Base-by-base conservation (phyloP, 2,113 vertebrate species). In the Terrapene triunguis region DNA sequence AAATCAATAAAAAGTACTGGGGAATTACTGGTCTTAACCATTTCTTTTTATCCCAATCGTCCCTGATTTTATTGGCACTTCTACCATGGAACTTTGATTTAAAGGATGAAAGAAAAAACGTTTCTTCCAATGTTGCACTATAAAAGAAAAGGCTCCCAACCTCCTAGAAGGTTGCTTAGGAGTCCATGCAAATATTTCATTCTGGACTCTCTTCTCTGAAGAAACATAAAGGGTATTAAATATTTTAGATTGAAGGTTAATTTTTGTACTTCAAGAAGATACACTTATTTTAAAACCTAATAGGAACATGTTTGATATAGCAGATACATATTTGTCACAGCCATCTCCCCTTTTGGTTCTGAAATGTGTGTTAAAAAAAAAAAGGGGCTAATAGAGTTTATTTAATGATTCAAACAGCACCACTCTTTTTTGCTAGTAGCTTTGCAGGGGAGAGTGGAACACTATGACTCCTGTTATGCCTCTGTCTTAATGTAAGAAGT, bases 211-310 rank as follows among this genome's bases (percentile, higher is more conserved):
- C 10, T 22, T 2, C 74, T 44, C 21, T 87, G 51, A 89, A 84
- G 59, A n/a, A 55, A 1, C 5, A 69, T 89, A 38, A n/a, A 21
- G 4, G 8, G 35, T 21, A n/a, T 21, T 69, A n/a, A 38, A 19
- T 38, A n/a, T 94, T 93, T 89, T 81, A 84, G 59, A 35, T 22
- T 82, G 47, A 94, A 96, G 88, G 44, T 35, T 12, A 54, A 80
- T 81, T 90, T 85, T 57, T 54, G 51, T 38, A 62, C 69, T 42
- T 76, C 62, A 59, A 81, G 24, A 94, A 81, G 3, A 69, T n/a
- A n/a, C n/a, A n/a, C n/a, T n/a, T n/a, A n/a, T n/a, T n/a, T n/a
- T n/a, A n/a, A n/a, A n/a, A n/a, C n/a, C n/a, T n/a, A n/a, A n/a
- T n/a, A n/a, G n/a, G n/a, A n/a, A 24, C 21, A 87, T 44, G 38